Base-by-base conservation (phyloP, 2,797 vertebrate species). In the Lagodon rhomboides region DNA sequence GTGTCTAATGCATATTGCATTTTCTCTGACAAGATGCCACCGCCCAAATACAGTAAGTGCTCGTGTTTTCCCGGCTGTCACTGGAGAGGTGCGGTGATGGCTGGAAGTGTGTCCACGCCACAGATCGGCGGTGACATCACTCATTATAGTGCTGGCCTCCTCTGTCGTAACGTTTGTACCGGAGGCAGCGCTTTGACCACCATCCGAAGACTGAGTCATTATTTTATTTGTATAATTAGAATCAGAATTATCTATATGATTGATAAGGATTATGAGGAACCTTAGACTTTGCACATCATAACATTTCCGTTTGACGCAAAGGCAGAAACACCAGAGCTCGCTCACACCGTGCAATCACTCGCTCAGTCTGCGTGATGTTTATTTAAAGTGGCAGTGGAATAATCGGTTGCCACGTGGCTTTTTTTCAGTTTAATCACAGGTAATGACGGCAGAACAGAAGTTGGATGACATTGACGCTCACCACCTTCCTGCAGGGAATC, bases 1-100 rank as follows among this genome's bases (percentile, higher is more conserved):
- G 84, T 94, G 86, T 92, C 91, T 94, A 92, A 92, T 94, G 93
- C 90, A 93, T 93, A 92, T 91, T 94, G 91, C 84, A 89, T 93
- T 92, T 88, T 92, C 84, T 75, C 89, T 89, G 91, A 92, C 91
- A 92, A 91, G 85, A 83, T 85, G 89, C 89, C 85, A 86, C 90
- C 82, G 82, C 91, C 90, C 92, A 92, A 88, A 65, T 91, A 86
- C 91, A 88, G 89, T 92, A 92, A 93, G 87, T 85, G 91, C 74
- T 70, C 71, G 83, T 91, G 90, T 93, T 92, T 91, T 85, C 85
- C 87, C 83, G 69, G 10, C 91, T 87, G 91, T 88, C 89, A 79
- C 75, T 72, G 68, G 61, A 79, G 79, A 75, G 77, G 79, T 69
- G 79, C 44, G 22, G 63, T 70, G 73, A 87, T 82, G 85, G 75